Evolutionary conservation across 2,797 vertebrate species (phyloP).

Genomic region (Aeoliscus strigatus): DNA sequence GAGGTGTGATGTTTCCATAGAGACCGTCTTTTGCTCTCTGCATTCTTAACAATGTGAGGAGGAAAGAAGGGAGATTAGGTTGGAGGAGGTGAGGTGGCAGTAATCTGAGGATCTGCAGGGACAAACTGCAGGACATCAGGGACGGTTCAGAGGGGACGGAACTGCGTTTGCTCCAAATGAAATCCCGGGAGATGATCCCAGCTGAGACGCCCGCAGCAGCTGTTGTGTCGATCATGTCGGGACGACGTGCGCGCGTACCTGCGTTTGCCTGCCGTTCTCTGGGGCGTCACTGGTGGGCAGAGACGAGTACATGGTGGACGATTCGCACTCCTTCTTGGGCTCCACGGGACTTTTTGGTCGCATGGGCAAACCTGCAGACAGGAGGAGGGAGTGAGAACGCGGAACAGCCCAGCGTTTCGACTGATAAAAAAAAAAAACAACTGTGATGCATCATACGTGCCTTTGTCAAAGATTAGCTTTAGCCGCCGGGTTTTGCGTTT

Average conservation of each 20-base stretch:
- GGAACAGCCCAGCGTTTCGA: too few relatives aligned
- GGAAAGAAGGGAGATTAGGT: constrained; percentile 1
- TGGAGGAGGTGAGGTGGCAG: constrained; percentile 15
- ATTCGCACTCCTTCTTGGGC: constrained; percentile 88
- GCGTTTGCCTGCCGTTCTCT: constrained; percentile 80
- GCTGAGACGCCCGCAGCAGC: constrained; percentile 2
- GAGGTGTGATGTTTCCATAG: constrained; percentile 54
- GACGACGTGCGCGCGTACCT: constrained; percentile 69
- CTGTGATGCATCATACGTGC: constrained; percentile 64
- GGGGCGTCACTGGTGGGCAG: constrained; percentile 91
- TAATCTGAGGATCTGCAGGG: constrained; percentile 28
- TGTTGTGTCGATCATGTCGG: constrained; percentile 2
- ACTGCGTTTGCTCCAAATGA: constrained; percentile 17
- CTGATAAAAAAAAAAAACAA: neutral
- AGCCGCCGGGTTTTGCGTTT: constrained; percentile 91
- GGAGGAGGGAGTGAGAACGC: neutral
- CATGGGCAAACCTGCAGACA: constrained; percentile 82
- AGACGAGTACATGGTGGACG: constrained; percentile 84
- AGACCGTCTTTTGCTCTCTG: constrained; percentile 39
- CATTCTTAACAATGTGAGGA: constrained; percentile 17
- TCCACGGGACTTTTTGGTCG: constrained; percentile 94
- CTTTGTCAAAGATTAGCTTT: constrained; percentile 96
- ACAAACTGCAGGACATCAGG: constrained; percentile 19
- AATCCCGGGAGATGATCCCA: constrained; percentile 1
- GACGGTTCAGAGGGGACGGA: constrained; percentile 25